phyloP scores from a whole-genome alignment of 2,888 invertebrate species.

The Congeria kusceri region DNA sequence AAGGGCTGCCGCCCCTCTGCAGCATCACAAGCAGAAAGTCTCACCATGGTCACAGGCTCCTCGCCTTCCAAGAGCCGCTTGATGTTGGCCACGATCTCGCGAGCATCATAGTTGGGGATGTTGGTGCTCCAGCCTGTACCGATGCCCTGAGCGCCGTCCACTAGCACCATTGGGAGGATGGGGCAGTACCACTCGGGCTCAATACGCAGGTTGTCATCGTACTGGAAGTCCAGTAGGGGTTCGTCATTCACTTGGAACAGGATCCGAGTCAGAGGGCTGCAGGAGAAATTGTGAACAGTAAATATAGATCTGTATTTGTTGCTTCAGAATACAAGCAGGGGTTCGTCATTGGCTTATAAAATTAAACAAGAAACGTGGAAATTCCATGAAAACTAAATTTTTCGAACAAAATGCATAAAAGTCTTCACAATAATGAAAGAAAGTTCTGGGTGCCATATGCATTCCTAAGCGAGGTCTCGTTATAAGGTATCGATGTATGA shows the following conservation, averaged over 20 bases:
- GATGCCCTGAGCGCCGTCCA: slow-evolving; percentile 99
- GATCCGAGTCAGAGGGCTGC: slow-evolving; percentile 88
- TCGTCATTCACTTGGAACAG: slow-evolving; percentile 96
- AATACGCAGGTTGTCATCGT: slow-evolving; percentile 97
- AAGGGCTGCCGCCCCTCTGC: too few relatives aligned
- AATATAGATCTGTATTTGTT: too few relatives aligned
- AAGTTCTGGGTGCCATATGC: too few relatives aligned
- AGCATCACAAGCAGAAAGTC: too few relatives aligned
- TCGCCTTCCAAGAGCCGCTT: slow-evolving; percentile 90
- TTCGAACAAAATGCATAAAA: too few relatives aligned
- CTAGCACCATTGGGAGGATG: slow-evolving; percentile 97
- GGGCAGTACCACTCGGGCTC: slow-evolving; percentile 98
- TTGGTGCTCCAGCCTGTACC: slow-evolving; percentile 99
- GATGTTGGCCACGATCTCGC: slow-evolving; percentile 94
- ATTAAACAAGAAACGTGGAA: too few relatives aligned
- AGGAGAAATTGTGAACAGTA: slow-evolving; percentile 10
- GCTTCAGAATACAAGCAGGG: too few relatives aligned
- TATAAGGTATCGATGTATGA: too few relatives aligned
- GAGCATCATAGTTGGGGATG: slow-evolving; percentile 97
- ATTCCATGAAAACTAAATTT: too few relatives aligned
- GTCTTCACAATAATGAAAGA: too few relatives aligned
- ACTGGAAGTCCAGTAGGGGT: slow-evolving; percentile 93
- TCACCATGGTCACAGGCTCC: slow-evolving; percentile 90
- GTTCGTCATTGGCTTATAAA: too few relatives aligned
- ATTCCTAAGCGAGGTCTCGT: too few relatives aligned